phyloP scores from a whole-genome alignment of 2,113 vertebrate genomes.

The Crotalus viridis region DNA sequence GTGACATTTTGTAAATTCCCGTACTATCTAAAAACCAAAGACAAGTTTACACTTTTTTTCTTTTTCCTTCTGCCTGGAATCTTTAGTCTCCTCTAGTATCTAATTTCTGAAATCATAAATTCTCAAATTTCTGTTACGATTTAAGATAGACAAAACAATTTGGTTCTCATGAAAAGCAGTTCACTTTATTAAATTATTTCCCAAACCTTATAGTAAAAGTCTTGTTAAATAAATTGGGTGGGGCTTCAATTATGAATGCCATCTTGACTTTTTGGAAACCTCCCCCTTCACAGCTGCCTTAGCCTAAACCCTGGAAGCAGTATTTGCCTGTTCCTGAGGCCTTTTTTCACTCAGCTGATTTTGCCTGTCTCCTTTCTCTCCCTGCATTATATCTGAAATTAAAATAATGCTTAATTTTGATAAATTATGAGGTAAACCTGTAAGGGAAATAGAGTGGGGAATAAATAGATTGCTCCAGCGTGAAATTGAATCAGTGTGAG shows the following conservation, averaged over 20 bases:
- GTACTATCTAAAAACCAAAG: background rate
- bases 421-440: constrained; percentile 41
- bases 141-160: background rate
- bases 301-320: accelerated
- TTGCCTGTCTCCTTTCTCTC: background rate
- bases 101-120: background rate
- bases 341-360: background rate
- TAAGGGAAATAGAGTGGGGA: constrained; percentile 33
- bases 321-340: background rate
- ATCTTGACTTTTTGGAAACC: background rate
- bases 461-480: constrained; percentile 40
- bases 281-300: background rate
- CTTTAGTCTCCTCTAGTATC: background rate
- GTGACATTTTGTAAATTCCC: background rate
- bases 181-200: background rate
- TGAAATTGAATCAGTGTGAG: constrained; percentile 56
- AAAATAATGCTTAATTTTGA: constrained; percentile 57
- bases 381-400: constrained; percentile 32
- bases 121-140: background rate
- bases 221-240: background rate
- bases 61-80: background rate
- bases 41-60: background rate
- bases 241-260: background rate
- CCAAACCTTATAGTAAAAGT: background rate
- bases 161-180: background rate